Evolutionary conservation across 1,140 invertebrate species (phyloP).

Genomic region (Rhagoletis zephyria): DNA sequence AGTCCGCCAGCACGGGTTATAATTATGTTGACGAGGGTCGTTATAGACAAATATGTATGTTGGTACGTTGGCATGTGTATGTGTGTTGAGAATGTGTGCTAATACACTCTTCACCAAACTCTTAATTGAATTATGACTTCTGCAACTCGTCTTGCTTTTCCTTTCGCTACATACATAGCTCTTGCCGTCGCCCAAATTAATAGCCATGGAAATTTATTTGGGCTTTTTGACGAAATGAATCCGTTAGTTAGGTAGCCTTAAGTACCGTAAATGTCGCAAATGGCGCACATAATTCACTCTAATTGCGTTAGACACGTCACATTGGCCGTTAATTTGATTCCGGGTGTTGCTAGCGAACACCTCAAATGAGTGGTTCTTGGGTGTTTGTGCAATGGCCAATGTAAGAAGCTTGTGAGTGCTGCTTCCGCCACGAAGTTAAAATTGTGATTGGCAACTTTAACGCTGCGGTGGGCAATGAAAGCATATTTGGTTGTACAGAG

Average conservation of each 20-base stretch:
- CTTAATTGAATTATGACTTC: constrained; percentile 45
- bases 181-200: constrained; percentile 27
- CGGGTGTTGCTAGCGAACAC: constrained; percentile 36
- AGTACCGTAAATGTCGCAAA: constrained; percentile 40
- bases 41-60: neutral
- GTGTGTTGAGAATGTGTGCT: neutral
- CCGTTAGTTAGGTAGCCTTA: neutral
- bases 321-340: constrained; percentile 50
- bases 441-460: too few relatives aligned
- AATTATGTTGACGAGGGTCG: constrained; percentile 44
- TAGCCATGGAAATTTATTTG: constrained; percentile 42
- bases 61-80: neutral
- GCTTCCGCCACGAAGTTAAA: too few relatives aligned
- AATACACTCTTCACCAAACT: neutral
- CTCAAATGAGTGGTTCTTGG: neutral
- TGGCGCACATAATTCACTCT: constrained; percentile 51
- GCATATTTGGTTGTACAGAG: too few relatives aligned
- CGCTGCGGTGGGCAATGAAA: too few relatives aligned
- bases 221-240: constrained; percentile 48
- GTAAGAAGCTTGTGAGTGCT: too few relatives aligned
- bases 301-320: constrained; percentile 51
- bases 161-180: neutral
- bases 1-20: constrained; percentile 26
- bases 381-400: too few relatives aligned
- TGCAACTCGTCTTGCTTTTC: neutral